A percentile compares a stretch with the other conserved stretches of the same genome.
phyloP scores from a whole-genome alignment of 2,888 invertebrate species.

The Archips crataeganus region DNA sequence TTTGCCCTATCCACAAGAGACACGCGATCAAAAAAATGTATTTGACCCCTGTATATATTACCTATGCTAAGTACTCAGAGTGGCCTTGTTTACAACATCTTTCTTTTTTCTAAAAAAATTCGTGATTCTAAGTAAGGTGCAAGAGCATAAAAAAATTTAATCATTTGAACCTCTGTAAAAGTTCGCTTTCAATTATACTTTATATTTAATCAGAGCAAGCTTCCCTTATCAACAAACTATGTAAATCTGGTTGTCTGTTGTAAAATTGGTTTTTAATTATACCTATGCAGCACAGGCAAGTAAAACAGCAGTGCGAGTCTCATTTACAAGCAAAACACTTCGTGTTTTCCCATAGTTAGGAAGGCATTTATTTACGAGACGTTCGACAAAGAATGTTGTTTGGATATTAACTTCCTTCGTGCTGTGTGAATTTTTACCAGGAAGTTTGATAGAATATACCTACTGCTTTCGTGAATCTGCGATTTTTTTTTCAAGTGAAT shows the following conservation, averaged over 20 bases:
- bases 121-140: no score
- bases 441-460: constrained; percentile 25
- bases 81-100: no score
- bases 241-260: not conserved
- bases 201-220: not conserved
- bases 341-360: constrained; percentile 59
- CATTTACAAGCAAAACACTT: constrained; percentile 53
- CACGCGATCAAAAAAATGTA: no score
- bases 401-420: constrained; percentile 54
- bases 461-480: constrained; percentile 6
- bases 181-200: no score
- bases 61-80: no score
- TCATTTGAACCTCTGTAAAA: no score
- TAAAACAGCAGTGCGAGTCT: constrained; percentile 44
- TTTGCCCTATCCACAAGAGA: no score
- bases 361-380: constrained; percentile 44
- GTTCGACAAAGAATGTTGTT: constrained; percentile 52
- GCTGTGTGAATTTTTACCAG: constrained; percentile 45
- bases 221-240: not conserved
- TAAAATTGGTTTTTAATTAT: constrained; percentile 44
- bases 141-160: no score
- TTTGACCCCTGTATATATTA: no score
- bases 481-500: not conserved
- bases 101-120: no score
- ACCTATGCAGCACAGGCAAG: constrained; percentile 42